phyloP scores from a whole-genome alignment of 30 jellyfish, hydroid and myxozoan species.

The Aurelia aurita complex sp. Pacific region DNA sequence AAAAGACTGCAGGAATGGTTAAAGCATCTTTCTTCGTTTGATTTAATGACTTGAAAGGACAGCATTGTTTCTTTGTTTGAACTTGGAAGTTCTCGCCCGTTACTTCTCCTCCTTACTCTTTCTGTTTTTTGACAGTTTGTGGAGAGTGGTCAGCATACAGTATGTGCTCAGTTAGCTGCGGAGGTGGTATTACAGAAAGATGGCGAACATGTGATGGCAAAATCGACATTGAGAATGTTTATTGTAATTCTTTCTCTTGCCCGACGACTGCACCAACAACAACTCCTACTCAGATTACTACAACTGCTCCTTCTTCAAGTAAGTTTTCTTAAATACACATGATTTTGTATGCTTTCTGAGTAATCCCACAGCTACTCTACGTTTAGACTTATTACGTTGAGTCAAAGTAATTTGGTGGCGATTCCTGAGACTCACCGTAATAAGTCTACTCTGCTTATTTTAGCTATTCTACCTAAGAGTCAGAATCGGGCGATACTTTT shows the following conservation, averaged over 20 bases:
- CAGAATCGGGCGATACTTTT: no score
- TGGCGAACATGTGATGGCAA: conserved; percentile 98
- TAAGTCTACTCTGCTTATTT: no score
- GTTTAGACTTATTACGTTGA: no score
- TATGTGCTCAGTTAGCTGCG: conserved; percentile 89
- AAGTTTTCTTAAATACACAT: neutral
- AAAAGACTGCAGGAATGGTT: no score
- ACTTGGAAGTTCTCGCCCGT: neutral
- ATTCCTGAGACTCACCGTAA: no score
- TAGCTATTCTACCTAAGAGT: no score
- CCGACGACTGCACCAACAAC: conserved; percentile 63
- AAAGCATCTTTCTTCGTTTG: no score
- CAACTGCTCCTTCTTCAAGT: conserved; percentile 37
- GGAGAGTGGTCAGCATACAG: conserved; percentile 97
- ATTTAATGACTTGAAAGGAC: no score
- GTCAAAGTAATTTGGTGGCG: no score
- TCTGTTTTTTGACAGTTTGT: conserved; percentile 59
- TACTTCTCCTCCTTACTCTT: neutral
- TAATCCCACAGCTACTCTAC: no score
- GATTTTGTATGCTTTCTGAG: neutral
- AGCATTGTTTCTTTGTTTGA: no score
- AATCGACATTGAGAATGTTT: conserved; percentile 52
- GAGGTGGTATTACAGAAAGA: conserved; percentile 86
- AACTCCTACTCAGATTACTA: conserved; percentile 35
- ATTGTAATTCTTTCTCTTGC: conserved; percentile 89